Base-by-base conservation (phyloP, 2,113 vertebrate genomes). In the Drymodes brunneopygia region DNA sequence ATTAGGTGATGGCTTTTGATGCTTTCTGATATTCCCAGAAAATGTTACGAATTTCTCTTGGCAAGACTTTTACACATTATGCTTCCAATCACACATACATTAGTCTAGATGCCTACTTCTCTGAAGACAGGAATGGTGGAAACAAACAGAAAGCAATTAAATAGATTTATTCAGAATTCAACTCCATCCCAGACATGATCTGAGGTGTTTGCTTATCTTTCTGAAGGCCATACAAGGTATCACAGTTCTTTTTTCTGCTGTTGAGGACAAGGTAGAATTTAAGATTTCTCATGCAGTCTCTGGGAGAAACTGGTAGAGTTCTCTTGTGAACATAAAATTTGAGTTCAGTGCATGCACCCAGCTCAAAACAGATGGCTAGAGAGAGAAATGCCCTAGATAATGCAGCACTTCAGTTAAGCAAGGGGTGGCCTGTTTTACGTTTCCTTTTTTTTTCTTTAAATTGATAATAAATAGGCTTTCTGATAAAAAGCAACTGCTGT, bases 321-420 rank as follows among this genome's bases (percentile, higher is more conserved):
- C n/a, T 92, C n/a, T 15, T 61, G 17, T 61, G 62, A 86, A 53
- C 36, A 20, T 60, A 81, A 85, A 86, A 82, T 85, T 53, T 61
- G 57, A 87, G 54, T 92, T 91, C 56, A 85, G 17, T 75, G 36
- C 11, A 9, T 66, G 67, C 66, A 72, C 33, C 60, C 33, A 27
- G 25, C 66, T 84, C 62, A 67, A 89, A 96, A 93, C 81, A 94
- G 83, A 84, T 84, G 90, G 71, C 56, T 83, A 56, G 72, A 54
- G 61, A 54, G 69, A 72, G 36, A 75, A 84, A n/a, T 82, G 75
- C 24, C 66, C 81, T 79, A 81, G 61, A 81, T 84, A 92, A 84
- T 86, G 54, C 27, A 88, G 36, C 19, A 40, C 31, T 84, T 88
- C 25, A 44, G 27, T 48, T 88, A 87, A 95, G 72, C 33, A 88